Base-by-base conservation (phyloP, 2,113 vertebrate genomes). In the Mastomys natalensis region DNA sequence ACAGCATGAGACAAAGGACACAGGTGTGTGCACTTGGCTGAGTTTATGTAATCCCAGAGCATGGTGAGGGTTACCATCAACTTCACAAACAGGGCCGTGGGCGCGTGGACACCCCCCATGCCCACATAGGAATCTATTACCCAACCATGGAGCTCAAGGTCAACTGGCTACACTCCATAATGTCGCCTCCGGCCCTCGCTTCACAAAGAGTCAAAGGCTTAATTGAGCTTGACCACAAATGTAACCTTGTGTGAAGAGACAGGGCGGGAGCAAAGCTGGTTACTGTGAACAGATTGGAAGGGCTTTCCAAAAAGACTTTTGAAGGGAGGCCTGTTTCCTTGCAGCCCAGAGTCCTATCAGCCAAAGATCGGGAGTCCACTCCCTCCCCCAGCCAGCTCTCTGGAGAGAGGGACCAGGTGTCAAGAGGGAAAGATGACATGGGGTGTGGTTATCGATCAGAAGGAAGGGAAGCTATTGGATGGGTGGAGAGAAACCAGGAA, bases 51-150 rank as follows among this genome's bases (percentile, higher is more conserved):
- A 77, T 34, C 77, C 40, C 74, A 12, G 17, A 13, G 29, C 3
- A 5, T 13, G n/a, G 24, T 37, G 58, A 78, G 62, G 85, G 90
- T 62, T 86, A 31, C 3, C 0, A 10, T 84, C 15, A 8, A 26
- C 17, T 60, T 72, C 31, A 48, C 3, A 72, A 72, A 62, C 22
- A 43, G 70, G 37, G 17, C 13, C 3, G 26, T 26, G 2, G 4
- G 37, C 3, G 7, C 0, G 5, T 10, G 5, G 60, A 4, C 0
- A 5, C 1, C 34, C 24, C 31, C 15, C 0, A 31, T 55, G 53
- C 13, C 58, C 0, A 15, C 2, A 0, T 29, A 76, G 45, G 26
- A 34, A 64, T 31, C 43, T 10, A 7, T 48, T 12, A 31, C 68
- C 8, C 48, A 26, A 22, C 24, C 45, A 11, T 7, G 0, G 60